Conservation (phyloP, 2,888 invertebrate species). For the Andrena marginata region DNA sequence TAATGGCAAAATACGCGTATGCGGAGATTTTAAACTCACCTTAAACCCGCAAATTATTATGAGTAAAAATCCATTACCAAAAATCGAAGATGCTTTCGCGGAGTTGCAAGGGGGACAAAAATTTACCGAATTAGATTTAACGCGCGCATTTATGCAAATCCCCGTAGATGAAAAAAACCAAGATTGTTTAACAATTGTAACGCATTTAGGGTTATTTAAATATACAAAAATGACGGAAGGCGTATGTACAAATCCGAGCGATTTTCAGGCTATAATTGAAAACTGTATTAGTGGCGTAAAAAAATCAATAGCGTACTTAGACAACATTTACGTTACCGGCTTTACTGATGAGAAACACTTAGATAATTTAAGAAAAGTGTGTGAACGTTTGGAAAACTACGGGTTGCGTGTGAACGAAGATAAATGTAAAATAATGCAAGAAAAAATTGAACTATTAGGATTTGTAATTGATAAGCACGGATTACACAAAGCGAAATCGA, state of each 20-base stretch:
- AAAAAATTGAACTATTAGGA: slow-evolving; percentile 69
- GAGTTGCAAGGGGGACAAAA: background rate
- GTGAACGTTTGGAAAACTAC: slow-evolving; percentile 1
- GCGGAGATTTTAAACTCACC: slow-evolving; percentile 15
- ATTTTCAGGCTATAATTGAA: background rate
- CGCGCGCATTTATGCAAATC: background rate
- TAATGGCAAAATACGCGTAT: background rate
- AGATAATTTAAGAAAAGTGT: background rate
- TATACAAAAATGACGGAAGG: slow-evolving; percentile 6
- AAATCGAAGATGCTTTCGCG: background rate
- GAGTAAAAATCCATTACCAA: background rate
- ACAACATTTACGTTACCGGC: slow-evolving; percentile 43
- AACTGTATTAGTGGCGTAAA: background rate
- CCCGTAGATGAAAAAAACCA: background rate
- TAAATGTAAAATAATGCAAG: slow-evolving; percentile 72
- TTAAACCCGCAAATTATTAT: background rate
- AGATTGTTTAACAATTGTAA: background rate
- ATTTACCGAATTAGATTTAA: background rate
- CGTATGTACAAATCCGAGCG: background rate
- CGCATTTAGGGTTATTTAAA: slow-evolving; percentile 1
- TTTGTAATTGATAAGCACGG: slow-evolving; percentile 67
- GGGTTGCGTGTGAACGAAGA: slow-evolving; percentile 32
- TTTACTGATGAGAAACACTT: slow-evolving; percentile 27
- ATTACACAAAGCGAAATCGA: slow-evolving; percentile 63
- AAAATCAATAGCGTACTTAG: too few relatives aligned